Conservation (phyloP, 2,797 vertebrate genomes). For the Diglossa cyanea region DNA sequence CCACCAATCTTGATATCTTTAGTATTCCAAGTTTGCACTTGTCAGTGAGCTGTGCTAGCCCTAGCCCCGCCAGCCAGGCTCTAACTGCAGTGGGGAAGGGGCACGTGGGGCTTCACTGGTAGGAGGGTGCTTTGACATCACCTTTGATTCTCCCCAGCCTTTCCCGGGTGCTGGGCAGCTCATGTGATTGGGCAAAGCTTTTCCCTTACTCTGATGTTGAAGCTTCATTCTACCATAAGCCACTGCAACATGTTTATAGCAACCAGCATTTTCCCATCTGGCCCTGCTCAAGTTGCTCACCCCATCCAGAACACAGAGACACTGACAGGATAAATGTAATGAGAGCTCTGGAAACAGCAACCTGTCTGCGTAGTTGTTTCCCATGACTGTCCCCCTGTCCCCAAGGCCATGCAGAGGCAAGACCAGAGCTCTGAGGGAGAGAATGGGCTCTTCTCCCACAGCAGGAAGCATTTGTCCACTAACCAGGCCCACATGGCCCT, state of each 20-base stretch:
- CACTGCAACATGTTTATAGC: background rate
- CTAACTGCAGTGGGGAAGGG: background rate
- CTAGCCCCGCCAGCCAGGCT: fast-evolving
- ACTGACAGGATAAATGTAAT: background rate
- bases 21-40: background rate
- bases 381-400: background rate
- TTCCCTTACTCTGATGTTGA: background rate
- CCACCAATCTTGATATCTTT: fast-evolving
- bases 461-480: background rate
- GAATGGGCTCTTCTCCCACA: fast-evolving
- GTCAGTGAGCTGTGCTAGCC: background rate
- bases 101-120: background rate
- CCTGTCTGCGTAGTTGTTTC: fast-evolving
- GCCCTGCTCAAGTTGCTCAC: background rate
- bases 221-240: background rate
- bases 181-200: background rate
- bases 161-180: background rate
- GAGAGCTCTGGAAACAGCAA: background rate
- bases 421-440: background rate
- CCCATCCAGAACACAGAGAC: background rate
- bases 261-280: background rate
- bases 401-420: fast-evolving
- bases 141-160: background rate
- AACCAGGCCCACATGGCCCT: fast-evolving
- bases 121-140: background rate